Base-by-base conservation (phyloP, 2,888 invertebrate genomes). In the Torymus auratus region DNA sequence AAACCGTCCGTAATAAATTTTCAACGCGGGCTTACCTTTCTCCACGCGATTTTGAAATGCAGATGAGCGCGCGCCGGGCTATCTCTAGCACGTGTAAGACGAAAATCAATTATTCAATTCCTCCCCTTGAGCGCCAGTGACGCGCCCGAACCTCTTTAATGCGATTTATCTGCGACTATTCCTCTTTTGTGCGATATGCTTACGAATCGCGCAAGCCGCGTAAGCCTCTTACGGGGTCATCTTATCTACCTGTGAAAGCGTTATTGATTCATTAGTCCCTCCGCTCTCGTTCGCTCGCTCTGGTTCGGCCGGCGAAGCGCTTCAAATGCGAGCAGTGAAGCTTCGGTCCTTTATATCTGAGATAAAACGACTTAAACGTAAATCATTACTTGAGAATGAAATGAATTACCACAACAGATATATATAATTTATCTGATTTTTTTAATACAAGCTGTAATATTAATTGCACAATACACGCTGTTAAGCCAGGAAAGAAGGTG, bases 221-320 rank as follows among this genome's bases (percentile, higher is more conserved):
- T 65, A 80, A 80, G 74, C 73, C 55, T 70, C 80, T 80, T 80
- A 75, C 28, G 20, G 14, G 28, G 68, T 52, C 61, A 55, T 64
- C 73, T 58, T 65, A 71, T 71, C 65, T 65, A 28, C 7, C 55
- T 68, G 10, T 10, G 14, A 53, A 23, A 50, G 15, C 7, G 61
- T 53, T 76, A 69, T 62, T 69, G 53, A 69, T 69, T 76, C 68
- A 68, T 76, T 76, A 62, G 52, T 2, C 67, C 12, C 50, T 61
- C 12, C 14, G 0, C 15, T 50, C 20, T 20, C 20, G 20, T 20
- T 28, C 7, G 28, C 28, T 28, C 20, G 20, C 20, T 7, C 28
- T n/a, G n/a, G 28, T 4, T 5, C 28, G 28, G 7, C 2, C 7
- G 28, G 28, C 7, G 7, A 28, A 28, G 7, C 28, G 28, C 28